Evolutionary conservation across 1,140 invertebrate genomes (phyloP).

Genomic region (Tigriopus japonicus): DNA sequence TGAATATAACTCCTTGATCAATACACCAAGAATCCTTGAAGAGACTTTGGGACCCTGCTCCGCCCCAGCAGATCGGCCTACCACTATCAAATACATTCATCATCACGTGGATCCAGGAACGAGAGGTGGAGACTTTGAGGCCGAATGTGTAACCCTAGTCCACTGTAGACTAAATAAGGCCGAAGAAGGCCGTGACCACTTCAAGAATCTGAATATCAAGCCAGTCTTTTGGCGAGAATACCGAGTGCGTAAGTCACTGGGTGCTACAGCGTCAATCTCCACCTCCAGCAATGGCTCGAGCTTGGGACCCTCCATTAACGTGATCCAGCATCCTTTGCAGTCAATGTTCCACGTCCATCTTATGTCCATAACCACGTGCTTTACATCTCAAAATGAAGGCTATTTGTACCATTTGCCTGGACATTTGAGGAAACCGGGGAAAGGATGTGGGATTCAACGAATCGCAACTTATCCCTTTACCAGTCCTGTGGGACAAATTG

Average conservation of each 20-base stretch:
- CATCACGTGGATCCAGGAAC: not conserved
- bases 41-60: not conserved
- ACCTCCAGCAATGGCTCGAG: not conserved
- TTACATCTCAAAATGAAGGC: constrained; percentile 9
- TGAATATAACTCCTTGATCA: not conserved
- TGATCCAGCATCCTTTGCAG: constrained; percentile 3
- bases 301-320: not conserved
- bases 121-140: not conserved
- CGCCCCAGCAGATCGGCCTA: not conserved
- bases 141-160: not conserved
- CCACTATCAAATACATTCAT: not conserved
- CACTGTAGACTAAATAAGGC: not conserved
- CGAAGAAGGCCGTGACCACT: not conserved
- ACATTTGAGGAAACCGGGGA: not conserved
- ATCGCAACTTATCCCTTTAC: constrained; percentile 13
- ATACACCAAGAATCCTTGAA: not conserved
- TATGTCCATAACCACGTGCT: constrained; percentile 10
- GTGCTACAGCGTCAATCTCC: not conserved
- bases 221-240: constrained; percentile 9
- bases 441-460: constrained; percentile 2
- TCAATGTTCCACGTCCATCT: not conserved
- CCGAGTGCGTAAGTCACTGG: not conserved
- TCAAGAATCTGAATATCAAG: not conserved
- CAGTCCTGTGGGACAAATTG: constrained; percentile 37
- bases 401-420: constrained; percentile 13